A percentile compares a stretch with the other conserved stretches of the same genome.
Evolutionary conservation across 2,888 invertebrate genomes (phyloP).

Genomic region (Schrankia costaestrigalis): DNA sequence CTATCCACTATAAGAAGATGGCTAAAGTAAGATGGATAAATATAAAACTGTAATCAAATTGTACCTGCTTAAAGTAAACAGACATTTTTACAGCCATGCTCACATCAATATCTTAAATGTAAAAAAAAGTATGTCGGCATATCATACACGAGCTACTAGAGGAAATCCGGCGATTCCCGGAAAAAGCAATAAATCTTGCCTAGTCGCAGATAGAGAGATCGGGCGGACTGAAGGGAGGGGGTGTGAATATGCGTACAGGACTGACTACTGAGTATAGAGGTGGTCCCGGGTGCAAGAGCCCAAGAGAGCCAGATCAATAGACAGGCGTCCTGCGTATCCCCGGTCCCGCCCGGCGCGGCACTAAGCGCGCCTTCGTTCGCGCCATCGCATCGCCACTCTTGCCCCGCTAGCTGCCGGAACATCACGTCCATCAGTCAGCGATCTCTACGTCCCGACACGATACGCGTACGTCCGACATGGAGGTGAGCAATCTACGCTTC

Average conservation of each 20-base stretch:
- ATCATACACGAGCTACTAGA: conserved; percentile 34
- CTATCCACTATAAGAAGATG: too few species aligned
- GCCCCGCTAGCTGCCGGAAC: conserved; percentile 19
- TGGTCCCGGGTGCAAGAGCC: conserved; percentile 55
- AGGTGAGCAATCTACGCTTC: background rate
- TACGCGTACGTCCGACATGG: background rate
- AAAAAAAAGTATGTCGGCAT: conserved; percentile 21
- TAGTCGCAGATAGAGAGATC: conserved; percentile 56
- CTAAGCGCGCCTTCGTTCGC: conserved; percentile 17
- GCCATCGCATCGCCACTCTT: conserved; percentile 29
- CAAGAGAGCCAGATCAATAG: conserved; percentile 67
- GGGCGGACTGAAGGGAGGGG: conserved; percentile 29
- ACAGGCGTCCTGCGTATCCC: conserved; percentile 49
- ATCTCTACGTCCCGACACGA: conserved; percentile 6
- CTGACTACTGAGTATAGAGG: conserved; percentile 37
- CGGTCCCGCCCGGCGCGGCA: conserved; percentile 30
- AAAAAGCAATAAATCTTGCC: conserved; percentile 67
- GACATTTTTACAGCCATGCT: too few species aligned
- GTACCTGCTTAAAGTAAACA: too few species aligned
- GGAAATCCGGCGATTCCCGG: conserved; percentile 67
- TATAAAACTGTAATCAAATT: too few species aligned
- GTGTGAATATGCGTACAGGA: conserved; percentile 50
- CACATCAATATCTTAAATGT: too few species aligned
- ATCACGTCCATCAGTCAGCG: conserved; percentile 10
- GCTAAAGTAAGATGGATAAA: too few species aligned